A percentile compares a stretch with the other conserved stretches of the same genome.
Conservation (phyloP, 2,797 vertebrate species). For the Melanotaenia boesemani region DNA sequence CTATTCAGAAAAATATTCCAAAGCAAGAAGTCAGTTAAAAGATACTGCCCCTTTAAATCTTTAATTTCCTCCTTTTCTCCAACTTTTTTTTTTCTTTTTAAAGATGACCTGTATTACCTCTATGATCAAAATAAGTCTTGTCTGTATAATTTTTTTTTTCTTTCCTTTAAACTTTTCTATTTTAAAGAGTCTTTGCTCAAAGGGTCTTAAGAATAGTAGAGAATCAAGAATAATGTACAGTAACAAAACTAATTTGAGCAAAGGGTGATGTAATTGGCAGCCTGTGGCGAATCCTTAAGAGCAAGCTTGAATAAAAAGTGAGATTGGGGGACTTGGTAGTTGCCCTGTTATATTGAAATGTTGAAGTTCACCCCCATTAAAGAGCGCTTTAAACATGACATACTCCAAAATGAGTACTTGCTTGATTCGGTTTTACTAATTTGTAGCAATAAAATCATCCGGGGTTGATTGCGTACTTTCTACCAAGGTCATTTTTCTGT, state of each 20-base stretch:
- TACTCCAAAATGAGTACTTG: conserved; percentile 78
- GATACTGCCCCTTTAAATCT: conserved; percentile 80
- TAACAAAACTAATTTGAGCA: conserved; percentile 32
- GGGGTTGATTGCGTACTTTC: conserved; percentile 57
- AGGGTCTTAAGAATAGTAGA: conserved; percentile 17
- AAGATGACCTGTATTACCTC: conserved; percentile 54
- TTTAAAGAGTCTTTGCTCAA: conserved; percentile 32
- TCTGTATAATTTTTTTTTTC: conserved; percentile 22
- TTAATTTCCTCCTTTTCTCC: conserved; percentile 47
- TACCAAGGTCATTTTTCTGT: conserved; percentile 45
- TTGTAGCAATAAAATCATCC: conserved; percentile 56
- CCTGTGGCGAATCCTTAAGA: conserved; percentile 67
- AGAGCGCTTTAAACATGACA: conserved; percentile 69
- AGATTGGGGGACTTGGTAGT: conserved; percentile 29
- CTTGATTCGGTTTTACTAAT: conserved; percentile 67
- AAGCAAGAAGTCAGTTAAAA: conserved; percentile 62
- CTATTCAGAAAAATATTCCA: conserved; percentile 17
- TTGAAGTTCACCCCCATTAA: conserved; percentile 55
- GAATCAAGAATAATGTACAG: conserved; percentile 46
- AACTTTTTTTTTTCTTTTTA: conserved; percentile 42
- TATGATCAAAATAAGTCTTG: conserved; percentile 80
- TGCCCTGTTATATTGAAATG: conserved; percentile 56
- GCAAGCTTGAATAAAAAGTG: conserved; percentile 75
- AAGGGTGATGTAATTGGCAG: conserved; percentile 63
- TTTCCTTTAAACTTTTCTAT: conserved; percentile 8